Conservation (phyloP, 92 coral and sea anemone genomes). For the Phenganax subtilis region DNA sequence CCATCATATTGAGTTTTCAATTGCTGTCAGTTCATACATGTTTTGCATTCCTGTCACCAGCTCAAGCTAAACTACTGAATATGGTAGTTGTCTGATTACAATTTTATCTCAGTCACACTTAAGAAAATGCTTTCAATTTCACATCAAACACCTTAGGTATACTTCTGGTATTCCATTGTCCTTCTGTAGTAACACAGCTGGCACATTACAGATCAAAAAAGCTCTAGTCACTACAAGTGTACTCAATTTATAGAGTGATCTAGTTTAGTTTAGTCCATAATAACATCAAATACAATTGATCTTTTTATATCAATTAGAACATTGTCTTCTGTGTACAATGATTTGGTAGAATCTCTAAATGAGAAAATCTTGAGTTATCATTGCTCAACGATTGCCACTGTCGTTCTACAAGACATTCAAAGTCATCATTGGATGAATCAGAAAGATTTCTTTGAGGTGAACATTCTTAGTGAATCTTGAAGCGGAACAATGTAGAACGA, state of each 20-base stretch:
- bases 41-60: no score
- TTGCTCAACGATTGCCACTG: conserved; percentile 60
- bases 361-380: conserved; percentile 79
- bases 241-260: no score
- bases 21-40: not conserved
- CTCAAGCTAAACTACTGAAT: no score
- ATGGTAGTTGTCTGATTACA: no score
- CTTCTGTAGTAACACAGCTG: no score
- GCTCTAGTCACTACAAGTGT: no score
- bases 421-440: conserved; percentile 90
- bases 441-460: conserved; percentile 91
- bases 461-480: not conserved
- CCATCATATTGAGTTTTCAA: not conserved
- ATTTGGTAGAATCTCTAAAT: conserved; percentile 68
- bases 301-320: not conserved
- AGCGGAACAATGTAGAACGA: not conserved
- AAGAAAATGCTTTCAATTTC: no score
- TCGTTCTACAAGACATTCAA: conserved; percentile 78
- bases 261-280: no score
- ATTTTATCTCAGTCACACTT: no score
- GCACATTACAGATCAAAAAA: no score
- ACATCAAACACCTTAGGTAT: no score
- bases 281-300: not conserved
- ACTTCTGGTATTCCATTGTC: no score
- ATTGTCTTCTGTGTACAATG: conserved; percentile 49